phyloP scores from a whole-genome alignment of 2,113 vertebrate genomes.

The Papio anubis region DNA sequence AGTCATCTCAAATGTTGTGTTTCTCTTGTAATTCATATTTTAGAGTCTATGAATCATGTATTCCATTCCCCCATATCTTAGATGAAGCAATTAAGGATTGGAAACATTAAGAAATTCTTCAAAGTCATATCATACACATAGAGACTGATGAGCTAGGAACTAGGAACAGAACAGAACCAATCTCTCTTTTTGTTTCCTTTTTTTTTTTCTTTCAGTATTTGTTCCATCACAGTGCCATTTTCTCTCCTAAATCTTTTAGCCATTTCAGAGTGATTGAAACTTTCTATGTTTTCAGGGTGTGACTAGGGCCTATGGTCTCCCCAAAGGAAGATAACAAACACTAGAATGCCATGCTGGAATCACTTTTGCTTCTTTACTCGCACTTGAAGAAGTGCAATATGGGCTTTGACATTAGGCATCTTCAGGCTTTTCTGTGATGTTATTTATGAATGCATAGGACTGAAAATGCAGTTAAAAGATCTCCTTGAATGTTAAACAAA shows the following conservation, averaged over 20 bases:
- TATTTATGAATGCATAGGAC: neutral
- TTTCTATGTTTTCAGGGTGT: neutral
- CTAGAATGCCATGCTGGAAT: accelerated
- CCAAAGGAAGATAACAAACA: neutral
- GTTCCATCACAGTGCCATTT: neutral
- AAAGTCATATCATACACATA: neutral
- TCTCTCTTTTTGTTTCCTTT: neutral
- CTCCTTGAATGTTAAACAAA: neutral
- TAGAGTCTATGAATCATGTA: neutral
- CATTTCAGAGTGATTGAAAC: neutral
- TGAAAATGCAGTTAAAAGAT: neutral
- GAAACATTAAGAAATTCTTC: neutral
- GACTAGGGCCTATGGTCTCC: no score
- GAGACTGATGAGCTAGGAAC: no score
- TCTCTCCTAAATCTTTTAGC: neutral
- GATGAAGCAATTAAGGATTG: neutral
- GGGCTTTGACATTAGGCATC: neutral
- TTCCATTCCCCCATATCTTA: neutral
- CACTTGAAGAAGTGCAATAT: neutral
- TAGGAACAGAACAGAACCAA: neutral
- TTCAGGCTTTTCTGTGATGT: neutral
- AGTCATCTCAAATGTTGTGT: neutral
- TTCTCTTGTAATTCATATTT: neutral
- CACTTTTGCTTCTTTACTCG: neutral
- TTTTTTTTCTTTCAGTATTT: neutral